phyloP scores from a whole-genome alignment of 2,113 vertebrate genomes.

The Tichodroma muraria region DNA sequence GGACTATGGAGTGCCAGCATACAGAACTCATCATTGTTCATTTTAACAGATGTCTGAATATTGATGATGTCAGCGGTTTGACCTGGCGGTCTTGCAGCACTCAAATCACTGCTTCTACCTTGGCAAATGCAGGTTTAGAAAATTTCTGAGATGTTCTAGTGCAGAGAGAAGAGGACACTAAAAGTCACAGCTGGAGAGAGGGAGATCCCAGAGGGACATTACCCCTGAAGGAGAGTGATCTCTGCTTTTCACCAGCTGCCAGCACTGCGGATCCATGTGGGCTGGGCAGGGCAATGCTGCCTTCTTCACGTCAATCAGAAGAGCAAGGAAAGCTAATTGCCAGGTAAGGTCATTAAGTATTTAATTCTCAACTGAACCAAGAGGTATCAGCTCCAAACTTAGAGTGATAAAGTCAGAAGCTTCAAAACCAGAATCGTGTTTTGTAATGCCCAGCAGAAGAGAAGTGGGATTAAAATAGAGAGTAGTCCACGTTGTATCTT shows the following conservation, averaged over 20 bases:
- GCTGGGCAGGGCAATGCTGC: neutral
- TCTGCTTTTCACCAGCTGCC: neutral
- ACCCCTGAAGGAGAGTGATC: no score
- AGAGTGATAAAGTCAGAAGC: neutral
- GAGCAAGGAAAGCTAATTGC: neutral
- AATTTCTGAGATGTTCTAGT: neutral
- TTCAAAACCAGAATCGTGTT: neutral
- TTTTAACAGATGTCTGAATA: neutral
- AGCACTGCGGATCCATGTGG: neutral
- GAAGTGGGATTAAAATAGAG: neutral
- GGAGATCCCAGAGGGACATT: neutral
- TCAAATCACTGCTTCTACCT: neutral
- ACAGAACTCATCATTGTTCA: neutral
- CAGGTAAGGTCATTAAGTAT: neutral
- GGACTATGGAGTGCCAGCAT: neutral
- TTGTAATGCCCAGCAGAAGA: neutral
- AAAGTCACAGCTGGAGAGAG: neutral
- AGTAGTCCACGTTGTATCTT: neutral
- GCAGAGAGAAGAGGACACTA: neutral
- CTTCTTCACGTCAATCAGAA: neutral
- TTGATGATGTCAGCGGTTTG: neutral
- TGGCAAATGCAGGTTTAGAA: neutral
- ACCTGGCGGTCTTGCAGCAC: neutral
- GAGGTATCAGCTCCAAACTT: neutral
- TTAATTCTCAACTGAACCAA: neutral